Evolutionary conservation across 2,797 vertebrate species (phyloP).

Genomic region (Leptoclinus maculatus): DNA sequence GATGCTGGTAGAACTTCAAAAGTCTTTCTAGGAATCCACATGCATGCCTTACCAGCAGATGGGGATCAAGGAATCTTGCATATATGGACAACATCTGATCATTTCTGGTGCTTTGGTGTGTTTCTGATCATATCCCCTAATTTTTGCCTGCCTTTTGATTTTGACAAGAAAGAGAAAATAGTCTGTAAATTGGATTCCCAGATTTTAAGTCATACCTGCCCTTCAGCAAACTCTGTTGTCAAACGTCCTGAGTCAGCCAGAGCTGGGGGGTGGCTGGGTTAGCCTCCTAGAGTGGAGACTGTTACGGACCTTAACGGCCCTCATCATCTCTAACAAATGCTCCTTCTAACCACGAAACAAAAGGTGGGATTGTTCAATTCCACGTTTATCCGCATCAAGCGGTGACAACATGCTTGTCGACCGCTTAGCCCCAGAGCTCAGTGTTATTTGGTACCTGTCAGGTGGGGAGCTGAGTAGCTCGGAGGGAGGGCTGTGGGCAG

Average conservation of each 20-base stretch:
- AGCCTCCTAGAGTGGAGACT: conserved; percentile 55
- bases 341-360: conserved; percentile 64
- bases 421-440: conserved; percentile 61
- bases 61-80: conserved; percentile 23
- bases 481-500: conserved; percentile 26
- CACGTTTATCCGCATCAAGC: conserved; percentile 73
- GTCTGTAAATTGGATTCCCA: conserved; percentile 12
- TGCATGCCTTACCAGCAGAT: conserved; percentile 25
- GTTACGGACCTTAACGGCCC: conserved; percentile 62
- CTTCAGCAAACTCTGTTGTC: conserved; percentile 38
- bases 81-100: conserved; percentile 3
- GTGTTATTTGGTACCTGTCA: conserved; percentile 66
- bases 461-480: conserved; percentile 44
- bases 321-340: conserved; percentile 57
- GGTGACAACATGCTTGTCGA: conserved; percentile 67
- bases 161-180: conserved; percentile 8
- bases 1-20: conserved; percentile 22
- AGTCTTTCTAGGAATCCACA: conserved; percentile 40
- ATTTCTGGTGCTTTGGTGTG: conserved; percentile 15
- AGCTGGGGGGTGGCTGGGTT: not conserved
- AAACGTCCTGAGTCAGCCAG: conserved; percentile 48
- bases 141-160: conserved; percentile 5
- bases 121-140: conserved; percentile 10
- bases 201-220: conserved; percentile 32
- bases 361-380: conserved; percentile 74